Evolutionary conservation across 2,113 vertebrate species (phyloP).

Genomic region (Megaptera novaeangliae): DNA sequence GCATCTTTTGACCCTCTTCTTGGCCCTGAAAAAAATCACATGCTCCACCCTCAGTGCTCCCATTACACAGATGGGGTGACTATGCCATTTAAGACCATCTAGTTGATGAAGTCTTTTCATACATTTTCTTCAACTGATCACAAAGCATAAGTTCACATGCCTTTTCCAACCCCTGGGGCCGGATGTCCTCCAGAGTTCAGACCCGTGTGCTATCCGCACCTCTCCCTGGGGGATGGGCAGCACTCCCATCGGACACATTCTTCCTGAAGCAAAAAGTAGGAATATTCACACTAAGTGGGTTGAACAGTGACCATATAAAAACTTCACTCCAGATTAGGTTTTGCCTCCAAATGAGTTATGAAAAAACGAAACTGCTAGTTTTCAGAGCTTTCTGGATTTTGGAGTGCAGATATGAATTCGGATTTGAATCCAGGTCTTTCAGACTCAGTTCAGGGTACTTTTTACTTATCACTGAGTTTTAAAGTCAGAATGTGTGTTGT

Average conservation of each 20-base stretch:
- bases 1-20: neutral
- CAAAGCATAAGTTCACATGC: neutral
- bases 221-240: neutral
- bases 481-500: neutral
- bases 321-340: neutral
- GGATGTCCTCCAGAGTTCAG: neutral
- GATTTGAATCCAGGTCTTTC: neutral
- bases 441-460: neutral
- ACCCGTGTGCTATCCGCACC: neutral
- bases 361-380: neutral
- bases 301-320: neutral
- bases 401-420: neutral
- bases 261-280: neutral
- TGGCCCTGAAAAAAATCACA: neutral
- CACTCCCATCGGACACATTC: neutral
- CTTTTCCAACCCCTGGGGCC: neutral
- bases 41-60: neutral
- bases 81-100: neutral
- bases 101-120: neutral
- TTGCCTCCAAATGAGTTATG: neutral
- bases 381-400: conserved; percentile 1
- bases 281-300: neutral
- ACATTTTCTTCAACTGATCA: neutral
- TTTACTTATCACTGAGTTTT: neutral
- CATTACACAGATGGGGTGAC: neutral